Conservation (phyloP, 2,797 vertebrate genomes). For the Myripristis murdjan region DNA sequence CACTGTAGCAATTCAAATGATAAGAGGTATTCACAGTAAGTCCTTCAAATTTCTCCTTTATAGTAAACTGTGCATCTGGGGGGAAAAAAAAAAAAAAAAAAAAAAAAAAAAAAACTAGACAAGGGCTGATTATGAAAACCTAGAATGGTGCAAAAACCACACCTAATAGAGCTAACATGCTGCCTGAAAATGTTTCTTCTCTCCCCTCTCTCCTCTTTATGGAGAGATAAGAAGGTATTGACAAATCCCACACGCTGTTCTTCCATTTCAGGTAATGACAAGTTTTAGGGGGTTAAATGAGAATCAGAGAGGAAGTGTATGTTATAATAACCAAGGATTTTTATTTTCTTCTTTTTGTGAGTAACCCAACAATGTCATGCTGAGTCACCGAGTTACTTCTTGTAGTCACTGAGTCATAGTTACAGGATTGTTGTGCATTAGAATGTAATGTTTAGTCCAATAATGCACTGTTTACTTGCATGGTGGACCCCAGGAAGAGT, state of each 20-base stretch:
- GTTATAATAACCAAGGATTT: conserved; percentile 15
- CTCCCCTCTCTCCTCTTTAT: too few species aligned
- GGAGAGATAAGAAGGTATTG: not conserved
- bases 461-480: too few species aligned
- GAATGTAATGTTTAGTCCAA: too few species aligned
- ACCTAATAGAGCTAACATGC: conserved; percentile 32
- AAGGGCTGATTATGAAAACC: not conserved
- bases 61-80: not conserved
- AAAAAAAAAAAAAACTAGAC: conserved; percentile 25
- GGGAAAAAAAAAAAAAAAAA: conserved; percentile 25
- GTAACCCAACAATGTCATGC: not conserved
- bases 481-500: too few species aligned
- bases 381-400: conserved; percentile 22
- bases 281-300: not conserved
- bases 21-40: not conserved
- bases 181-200: not conserved
- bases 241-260: not conserved
- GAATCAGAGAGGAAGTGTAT: conserved; percentile 18
- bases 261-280: conserved; percentile 30
- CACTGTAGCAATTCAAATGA: not conserved
- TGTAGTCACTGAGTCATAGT: too few species aligned
- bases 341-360: too few species aligned
- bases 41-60: not conserved
- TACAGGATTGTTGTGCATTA: too few species aligned
- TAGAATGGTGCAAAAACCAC: conserved; percentile 12